Evolutionary conservation across 30 jellyfish, hydroid and myxozoan genomes (phyloP).

Genomic region (Chrysaora quinquecirrha): DNA sequence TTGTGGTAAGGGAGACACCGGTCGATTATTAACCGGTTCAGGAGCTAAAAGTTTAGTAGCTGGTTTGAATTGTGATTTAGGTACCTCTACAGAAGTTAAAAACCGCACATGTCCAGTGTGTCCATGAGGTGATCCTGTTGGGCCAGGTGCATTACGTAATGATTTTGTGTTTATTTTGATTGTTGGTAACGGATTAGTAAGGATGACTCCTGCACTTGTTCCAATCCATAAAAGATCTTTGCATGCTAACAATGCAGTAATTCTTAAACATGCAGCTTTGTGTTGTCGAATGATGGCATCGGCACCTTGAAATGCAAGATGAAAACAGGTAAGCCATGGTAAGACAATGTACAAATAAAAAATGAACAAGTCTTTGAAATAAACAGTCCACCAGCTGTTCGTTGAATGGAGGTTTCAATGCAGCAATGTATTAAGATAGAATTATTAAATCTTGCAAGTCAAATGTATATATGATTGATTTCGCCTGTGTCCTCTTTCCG

Average conservation of each 20-base stretch:
- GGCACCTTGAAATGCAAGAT: conserved; percentile 75
- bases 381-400: too few species aligned
- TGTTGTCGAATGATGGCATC: conserved; percentile 99
- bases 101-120: conserved; percentile 99
- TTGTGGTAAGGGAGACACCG: conserved; percentile 37
- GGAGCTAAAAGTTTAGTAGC: conserved; percentile 59
- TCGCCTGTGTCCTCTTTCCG: too few species aligned
- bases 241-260: conserved; percentile 93
- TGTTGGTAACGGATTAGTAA: conserved; percentile 95
- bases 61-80: conserved; percentile 73
- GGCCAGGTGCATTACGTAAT: conserved; percentile 86
- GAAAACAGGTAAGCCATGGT: too few species aligned
- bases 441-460: too few species aligned
- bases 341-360: too few species aligned
- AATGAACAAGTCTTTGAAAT: too few species aligned
- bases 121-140: conserved; percentile 99
- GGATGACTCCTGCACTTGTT: conserved; percentile 98
- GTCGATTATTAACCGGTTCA: conserved; percentile 32
- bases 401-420: too few species aligned
- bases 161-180: conserved; percentile 84
- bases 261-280: conserved; percentile 97
- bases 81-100: conserved; percentile 98
- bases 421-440: too few species aligned
- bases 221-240: conserved; percentile 99
- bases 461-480: too few species aligned